Evolutionary conservation across 2,888 invertebrate species (phyloP), one percentile per base, ranked within the genome.

Genomic region (Patella ulyssiponensis): DNA sequence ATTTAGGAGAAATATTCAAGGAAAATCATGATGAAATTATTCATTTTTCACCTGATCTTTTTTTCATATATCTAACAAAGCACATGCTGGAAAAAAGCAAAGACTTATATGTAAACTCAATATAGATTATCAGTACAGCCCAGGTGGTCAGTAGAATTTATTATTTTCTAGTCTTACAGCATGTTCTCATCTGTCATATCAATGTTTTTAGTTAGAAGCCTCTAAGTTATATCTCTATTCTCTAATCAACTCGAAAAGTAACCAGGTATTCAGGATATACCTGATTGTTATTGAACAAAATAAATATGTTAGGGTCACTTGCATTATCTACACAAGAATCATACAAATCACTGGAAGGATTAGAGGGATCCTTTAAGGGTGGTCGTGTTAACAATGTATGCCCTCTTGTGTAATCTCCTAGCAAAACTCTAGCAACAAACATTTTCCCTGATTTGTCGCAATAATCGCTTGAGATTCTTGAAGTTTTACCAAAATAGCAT

Each of bases 191-290:
- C 27, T 27, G 3, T 27, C 27, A 44, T 9, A 44, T 9, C 9
- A 44, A 44, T 44, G 44, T 9, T 9, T 44, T 44, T 44, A 44
- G 44, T 44, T 44, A 44, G 44, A 44, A 44, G 9, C 9, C 0
- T 44, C 44, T 9, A 44, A 44, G 44, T 44, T 44, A 7, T 44
- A 44, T 44, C 44, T 44, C 9, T 9, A 44, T 9, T 44, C 44
- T 44, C 9, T 9, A 44, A 44, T 7, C 5, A 44, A 4, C 9
- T 9, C 9, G 9, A 23, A 64, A 64, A 23, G 11, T 64, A 3
- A 64, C 64, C 20, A 64, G 64, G 23, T 64, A 64, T 64, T 64
- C 64, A 20, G 64, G 64, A 64, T 64, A 64, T 3, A 64, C 64
- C 23, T 64, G 64, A 23, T 14, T 64, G 20, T 64, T 64, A 23